phyloP scores from a whole-genome alignment of 2,797 vertebrate genomes.

The Gymnoscopelus microlampas region DNA sequence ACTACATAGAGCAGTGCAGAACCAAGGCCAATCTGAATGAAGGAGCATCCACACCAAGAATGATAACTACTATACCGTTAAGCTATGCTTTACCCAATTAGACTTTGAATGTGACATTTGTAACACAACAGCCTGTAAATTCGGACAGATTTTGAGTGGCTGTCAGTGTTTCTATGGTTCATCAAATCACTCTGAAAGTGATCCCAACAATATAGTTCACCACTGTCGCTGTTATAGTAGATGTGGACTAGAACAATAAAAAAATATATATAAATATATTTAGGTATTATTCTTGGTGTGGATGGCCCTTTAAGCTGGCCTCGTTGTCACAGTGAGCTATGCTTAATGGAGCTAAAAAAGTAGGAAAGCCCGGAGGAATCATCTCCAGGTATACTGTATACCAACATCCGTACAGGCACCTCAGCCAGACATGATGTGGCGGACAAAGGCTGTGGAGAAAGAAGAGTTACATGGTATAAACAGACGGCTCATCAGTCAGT shows the following conservation, averaged over 20 bases:
- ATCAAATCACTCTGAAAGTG: too few species aligned
- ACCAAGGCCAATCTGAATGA: slow-evolving; percentile 38
- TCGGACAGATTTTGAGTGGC: too few species aligned
- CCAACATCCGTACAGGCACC: slow-evolving; percentile 77
- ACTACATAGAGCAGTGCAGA: slow-evolving; percentile 7
- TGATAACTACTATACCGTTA: too few species aligned
- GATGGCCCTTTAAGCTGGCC: slow-evolving; percentile 6
- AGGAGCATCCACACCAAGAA: not conserved
- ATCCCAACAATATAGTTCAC: too few species aligned
- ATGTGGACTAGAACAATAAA: too few species aligned
- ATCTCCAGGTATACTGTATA: slow-evolving; percentile 68
- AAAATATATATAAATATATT: too few species aligned
- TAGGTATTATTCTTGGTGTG: too few species aligned
- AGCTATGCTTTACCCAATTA: too few species aligned
- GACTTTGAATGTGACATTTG: too few species aligned
- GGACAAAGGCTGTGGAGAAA: slow-evolving; percentile 94
- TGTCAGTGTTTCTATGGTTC: too few species aligned
- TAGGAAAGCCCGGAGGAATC: slow-evolving; percentile 71
- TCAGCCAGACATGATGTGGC: slow-evolving; percentile 96
- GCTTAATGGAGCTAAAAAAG: slow-evolving; percentile 40
- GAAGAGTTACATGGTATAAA: slow-evolving; percentile 77
- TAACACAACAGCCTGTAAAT: too few species aligned
- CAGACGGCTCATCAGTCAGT: slow-evolving; percentile 10
- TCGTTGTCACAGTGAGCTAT: slow-evolving; percentile 25
- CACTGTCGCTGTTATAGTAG: too few species aligned